Evolutionary conservation across 2,113 vertebrate genomes (phyloP), one percentile per base, ranked within the genome.

Genomic region (Lethenteron reissneri): DNA sequence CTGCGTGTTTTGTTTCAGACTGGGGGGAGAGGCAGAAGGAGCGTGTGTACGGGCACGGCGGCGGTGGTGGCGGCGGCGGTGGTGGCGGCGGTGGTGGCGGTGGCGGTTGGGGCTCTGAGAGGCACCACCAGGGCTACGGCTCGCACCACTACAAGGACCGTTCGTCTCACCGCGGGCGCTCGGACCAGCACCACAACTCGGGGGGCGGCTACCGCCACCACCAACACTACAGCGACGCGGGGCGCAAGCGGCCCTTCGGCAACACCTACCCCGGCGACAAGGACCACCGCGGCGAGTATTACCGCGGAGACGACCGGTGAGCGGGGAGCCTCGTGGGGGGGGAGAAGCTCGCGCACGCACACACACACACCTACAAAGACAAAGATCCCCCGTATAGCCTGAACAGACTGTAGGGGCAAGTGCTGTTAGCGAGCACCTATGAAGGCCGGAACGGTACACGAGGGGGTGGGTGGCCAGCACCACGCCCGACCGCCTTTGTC

Each of bases 301-400:
- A 95, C 71, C 97, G 97, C 72, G 95, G 95, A 0, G 91, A 99
- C 81, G 88, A 92, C 92, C 92, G 76, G 85, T 79, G 80, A 83
- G 87, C 82, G 84, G 56, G 10, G 2, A 56, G 21, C 58, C 58
- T 11, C 11, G 57, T 3, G 8, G 12, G 19, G 70, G 12, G 14
- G 21, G 11, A 11, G 10, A n/a, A 11, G n/a, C 21, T 21, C 4
- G 1, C 57, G 56, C 15, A 6, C 1, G 15, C 72, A 56, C 13
- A 15, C 25, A 2, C 17, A 10, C n/a, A 13, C 6, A 58, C 6
- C 9, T 17, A 15, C 15, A 13, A n/a, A n/a, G n/a, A n/a, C n/a
- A n/a, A n/a, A n/a, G n/a, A n/a, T n/a, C n/a, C n/a, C n/a, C n/a
- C n/a, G n/a, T n/a, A n/a, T n/a, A n/a, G n/a, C n/a, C n/a, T n/a